Percentiles rank a stretch among this genome's conserved stretches.
These are phyloP conservation scores for Spermophilus dauricus DNA, from an alignment of 2,113 vertebrate genomes.

Conservation along the genomic window DNA sequence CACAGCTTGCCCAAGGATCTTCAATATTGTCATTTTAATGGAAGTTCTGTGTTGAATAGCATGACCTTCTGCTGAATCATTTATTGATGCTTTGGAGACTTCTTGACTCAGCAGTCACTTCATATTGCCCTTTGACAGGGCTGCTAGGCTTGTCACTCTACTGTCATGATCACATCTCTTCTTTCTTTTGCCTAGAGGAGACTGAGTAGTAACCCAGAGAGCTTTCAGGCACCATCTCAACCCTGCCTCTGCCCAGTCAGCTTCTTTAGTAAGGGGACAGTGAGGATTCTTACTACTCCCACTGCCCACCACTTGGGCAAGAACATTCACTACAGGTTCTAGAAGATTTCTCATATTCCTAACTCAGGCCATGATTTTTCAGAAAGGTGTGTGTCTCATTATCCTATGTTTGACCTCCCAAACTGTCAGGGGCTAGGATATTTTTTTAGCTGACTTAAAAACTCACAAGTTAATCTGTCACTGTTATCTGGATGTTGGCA, in stretches of 20 bases:
- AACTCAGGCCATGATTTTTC: background rate
- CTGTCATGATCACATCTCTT: background rate
- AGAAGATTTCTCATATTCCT: background rate
- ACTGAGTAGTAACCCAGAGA: background rate
- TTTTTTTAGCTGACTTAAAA: background rate
- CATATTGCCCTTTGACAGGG: background rate
- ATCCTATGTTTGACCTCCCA: background rate
- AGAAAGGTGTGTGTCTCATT: background rate
- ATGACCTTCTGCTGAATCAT: background rate
- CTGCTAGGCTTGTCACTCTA: background rate
- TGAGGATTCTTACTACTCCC: background rate
- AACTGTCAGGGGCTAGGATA: background rate
- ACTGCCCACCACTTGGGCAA: background rate
- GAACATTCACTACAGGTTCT: background rate
- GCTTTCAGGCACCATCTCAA: background rate
- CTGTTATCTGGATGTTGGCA: constrained; percentile 19
- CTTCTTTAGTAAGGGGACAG: background rate
- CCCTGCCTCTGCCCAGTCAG: background rate
- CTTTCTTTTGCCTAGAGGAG: background rate
- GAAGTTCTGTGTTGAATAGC: background rate
- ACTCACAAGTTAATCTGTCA: background rate
- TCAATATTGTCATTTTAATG: background rate
- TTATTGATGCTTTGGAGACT: background rate
- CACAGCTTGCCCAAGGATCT: background rate
- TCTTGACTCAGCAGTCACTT: background rate